Base-by-base conservation (phyloP, 2,797 vertebrate genomes). In the Euthynnus affinis region DNA sequence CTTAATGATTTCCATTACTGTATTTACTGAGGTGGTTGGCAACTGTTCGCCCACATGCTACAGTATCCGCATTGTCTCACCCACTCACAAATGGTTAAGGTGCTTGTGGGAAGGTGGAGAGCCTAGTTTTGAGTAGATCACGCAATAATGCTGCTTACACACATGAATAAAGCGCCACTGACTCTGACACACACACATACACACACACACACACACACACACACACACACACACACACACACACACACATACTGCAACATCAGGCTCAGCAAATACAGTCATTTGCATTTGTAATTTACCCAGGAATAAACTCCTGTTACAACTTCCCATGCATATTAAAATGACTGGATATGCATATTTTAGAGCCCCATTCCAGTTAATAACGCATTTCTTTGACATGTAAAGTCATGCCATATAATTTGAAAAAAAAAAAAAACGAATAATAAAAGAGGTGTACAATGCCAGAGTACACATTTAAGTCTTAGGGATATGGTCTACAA, bases 51-150 rank as follows among this genome's bases (percentile, higher is more conserved):
- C 85, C 87, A 92, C 93, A 90, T 88, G 78, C 78, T 82, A 74
- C 81, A 70, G 75, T 65, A 84, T 89, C 82, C 76, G 89, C 88
- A 91, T 91, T 89, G 92, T 92, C 84, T 93, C 88, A 89, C 89
- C 89, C 90, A 89, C 90, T 92, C 89, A 88, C 71, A 81, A 71
- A 76, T 58, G 77, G 67, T 78, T 80, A 73, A 85, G 88, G 80
- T 80, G 75, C 81, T 75, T 71, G 80, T 84, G 74, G 85, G 84
- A 91, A 88, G 88, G 78, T 82, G 76, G 72, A 76, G 72, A 82
- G 63, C 63, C 77, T 61, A 52, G 68, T 80, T 85, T 58, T 58
- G 81, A 86, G 73, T 63, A 84, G 82, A 84, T 67, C 68, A 72
- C 7, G 49, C 81, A 83, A 82, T 61, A 62, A 66, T 76, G 76